phyloP scores from a whole-genome alignment of 2,888 invertebrate genomes.

The Piscicola geometra region DNA sequence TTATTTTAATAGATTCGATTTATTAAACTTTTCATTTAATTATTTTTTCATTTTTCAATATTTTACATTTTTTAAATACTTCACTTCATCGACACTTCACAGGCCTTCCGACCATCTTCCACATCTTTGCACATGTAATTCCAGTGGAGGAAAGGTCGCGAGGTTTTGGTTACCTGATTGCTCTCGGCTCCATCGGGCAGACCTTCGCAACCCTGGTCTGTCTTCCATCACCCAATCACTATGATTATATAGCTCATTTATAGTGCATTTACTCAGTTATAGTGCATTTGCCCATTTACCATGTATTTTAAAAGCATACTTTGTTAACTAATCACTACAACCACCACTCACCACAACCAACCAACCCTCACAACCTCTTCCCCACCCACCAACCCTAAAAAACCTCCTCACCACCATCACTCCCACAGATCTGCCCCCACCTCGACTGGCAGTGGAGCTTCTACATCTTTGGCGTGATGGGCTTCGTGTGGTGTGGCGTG shows the following conservation, averaged over 20 bases:
- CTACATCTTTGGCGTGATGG: conserved; percentile 66
- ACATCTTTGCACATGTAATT: conserved; percentile 69
- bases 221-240: conserved; percentile 39
- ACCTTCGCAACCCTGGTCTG: conserved; percentile 68
- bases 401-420: background rate
- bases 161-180: conserved; percentile 70
- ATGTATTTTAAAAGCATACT: too few relatives aligned
- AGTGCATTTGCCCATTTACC: too few relatives aligned
- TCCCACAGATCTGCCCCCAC: conserved; percentile 64
- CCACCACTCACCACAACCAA: too few relatives aligned
- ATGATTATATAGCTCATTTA: too few relatives aligned
- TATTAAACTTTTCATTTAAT: background rate
- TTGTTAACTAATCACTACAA: too few relatives aligned
- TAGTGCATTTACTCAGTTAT: too few relatives aligned
- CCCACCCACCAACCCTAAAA: too few relatives aligned
- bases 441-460: conserved; percentile 67
- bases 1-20: conserved; percentile 1
- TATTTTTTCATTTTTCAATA: background rate
- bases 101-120: conserved; percentile 72
- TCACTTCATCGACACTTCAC: conserved; percentile 42
- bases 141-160: conserved; percentile 69
- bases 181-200: conserved; percentile 71
- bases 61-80: background rate
- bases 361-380: too few relatives aligned
- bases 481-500: conserved; percentile 66